Evolutionary conservation across 2,888 invertebrate species (phyloP).

Genomic region (Apamea monoglypha): DNA sequence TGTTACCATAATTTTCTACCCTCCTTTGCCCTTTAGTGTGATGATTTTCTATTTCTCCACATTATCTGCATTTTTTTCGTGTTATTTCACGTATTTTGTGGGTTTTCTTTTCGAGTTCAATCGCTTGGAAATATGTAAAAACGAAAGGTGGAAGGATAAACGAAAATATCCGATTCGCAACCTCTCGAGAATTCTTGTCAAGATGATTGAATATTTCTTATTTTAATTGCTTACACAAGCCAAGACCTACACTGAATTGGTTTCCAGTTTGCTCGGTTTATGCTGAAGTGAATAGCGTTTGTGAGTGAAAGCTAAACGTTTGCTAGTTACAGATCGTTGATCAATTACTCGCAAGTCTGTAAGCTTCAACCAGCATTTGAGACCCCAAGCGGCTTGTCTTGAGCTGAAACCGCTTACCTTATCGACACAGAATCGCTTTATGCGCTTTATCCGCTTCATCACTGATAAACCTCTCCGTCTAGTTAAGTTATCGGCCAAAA

Average conservation of each 20-base stretch:
- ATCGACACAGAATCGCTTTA: slow-evolving; percentile 14
- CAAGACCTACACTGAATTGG: slow-evolving; percentile 9
- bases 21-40: background rate
- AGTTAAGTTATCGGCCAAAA: slow-evolving; percentile 15
- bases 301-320: background rate
- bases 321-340: slow-evolving; percentile 1
- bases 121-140: slow-evolving; percentile 27
- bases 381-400: slow-evolving; percentile 18
- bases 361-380: slow-evolving; percentile 9
- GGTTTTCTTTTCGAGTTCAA: slow-evolving; percentile 30
- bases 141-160: slow-evolving; percentile 26
- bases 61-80: slow-evolving; percentile 5
- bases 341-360: slow-evolving; percentile 17
- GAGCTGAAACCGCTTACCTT: background rate
- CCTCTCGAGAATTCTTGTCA: background rate
- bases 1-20: background rate
- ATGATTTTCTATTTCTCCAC: background rate
- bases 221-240: slow-evolving; percentile 9
- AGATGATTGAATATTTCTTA: slow-evolving; percentile 15
- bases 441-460: slow-evolving; percentile 23
- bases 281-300: background rate
- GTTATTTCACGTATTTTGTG: slow-evolving; percentile 15
- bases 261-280: slow-evolving; percentile 8
- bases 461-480: slow-evolving; percentile 15
- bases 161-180: slow-evolving; percentile 17